phyloP scores from a whole-genome alignment of 2,888 invertebrate genomes.

The Pocota personata region DNA sequence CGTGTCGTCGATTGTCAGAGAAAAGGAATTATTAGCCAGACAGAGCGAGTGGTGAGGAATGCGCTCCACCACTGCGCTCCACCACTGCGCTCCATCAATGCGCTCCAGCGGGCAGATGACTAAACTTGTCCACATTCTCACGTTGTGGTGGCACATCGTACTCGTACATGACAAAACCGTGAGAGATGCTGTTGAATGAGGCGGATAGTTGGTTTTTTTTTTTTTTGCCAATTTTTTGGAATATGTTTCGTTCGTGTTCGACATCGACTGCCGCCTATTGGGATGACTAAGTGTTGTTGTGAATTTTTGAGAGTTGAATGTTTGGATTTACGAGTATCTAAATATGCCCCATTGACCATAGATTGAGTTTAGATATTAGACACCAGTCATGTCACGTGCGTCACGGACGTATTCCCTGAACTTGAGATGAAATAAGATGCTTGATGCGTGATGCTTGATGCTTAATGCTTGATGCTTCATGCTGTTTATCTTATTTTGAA shows the following conservation, averaged over 20 bases:
- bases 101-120: constrained; percentile 56
- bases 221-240: background rate
- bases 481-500: background rate
- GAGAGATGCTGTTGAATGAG: constrained; percentile 6
- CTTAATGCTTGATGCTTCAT: background rate
- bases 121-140: constrained; percentile 48
- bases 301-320: constrained; percentile 4
- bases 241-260: background rate
- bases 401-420: constrained; percentile 50
- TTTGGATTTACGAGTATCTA: background rate
- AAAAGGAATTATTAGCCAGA: constrained; percentile 38
- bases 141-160: background rate
- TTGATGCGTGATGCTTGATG: background rate
- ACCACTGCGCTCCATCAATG: constrained; percentile 9
- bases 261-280: background rate
- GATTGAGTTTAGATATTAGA: background rate
- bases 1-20: constrained; percentile 19
- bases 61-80: constrained; percentile 14
- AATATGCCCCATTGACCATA: constrained; percentile 10
- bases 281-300: constrained; percentile 32
- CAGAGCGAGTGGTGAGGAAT: constrained; percentile 25
- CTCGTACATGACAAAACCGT: background rate
- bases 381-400: constrained; percentile 15
- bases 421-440: background rate
- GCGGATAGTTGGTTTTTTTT: too few relatives aligned